Base-by-base conservation (phyloP, 2,113 vertebrate genomes). In the Eublepharis macularius region DNA sequence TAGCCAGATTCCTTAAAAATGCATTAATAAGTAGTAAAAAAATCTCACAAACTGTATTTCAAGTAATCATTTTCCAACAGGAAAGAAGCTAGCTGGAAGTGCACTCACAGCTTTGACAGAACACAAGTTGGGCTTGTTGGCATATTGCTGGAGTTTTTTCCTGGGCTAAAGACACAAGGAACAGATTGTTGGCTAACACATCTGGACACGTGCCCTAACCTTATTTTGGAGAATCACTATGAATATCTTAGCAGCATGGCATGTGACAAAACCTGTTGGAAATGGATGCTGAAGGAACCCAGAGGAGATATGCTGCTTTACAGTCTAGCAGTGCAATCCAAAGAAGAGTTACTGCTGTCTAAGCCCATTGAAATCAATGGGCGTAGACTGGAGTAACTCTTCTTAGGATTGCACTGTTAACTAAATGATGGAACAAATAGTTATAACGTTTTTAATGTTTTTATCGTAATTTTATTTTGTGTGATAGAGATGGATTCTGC, bases 401-500 rank as follows among this genome's bases (percentile, higher is more conserved):
- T n/a, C n/a, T n/a, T n/a, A n/a, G n/a, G n/a, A n/a, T n/a, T n/a
- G n/a, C n/a, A n/a, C n/a, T n/a, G 54, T 2, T 84, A 9, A 17
- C 83, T 91, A 83, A 76, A 86, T 83, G 91, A 45, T 34, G 29
- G 85, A 43, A 83, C 51, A 90, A 87, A 92, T 91, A 91, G 91
- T 92, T 90, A 86, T 69, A 32, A 43, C 82, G 36, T 83, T 82
- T 41, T 69, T 24, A 63, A 68, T 84, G 81, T 74, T 77, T 57
- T 82, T 69, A 81, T 74, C 76, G 76, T 34, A 29, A 7, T 6
- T 21, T 13, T 6, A 63, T 29, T 41, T 72, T 51, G 24, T 54
- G 17, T 51, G 16, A 54, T 68, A 39, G 16, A 77, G 32, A 1
- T 57, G 34, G 80, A 72, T 77, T 51, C 45, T 32, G 16, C 13